These are phyloP conservation scores for Oedothorax gibbosus DNA, from an alignment of 1,140 invertebrate species.

Conservation along the genomic window DNA sequence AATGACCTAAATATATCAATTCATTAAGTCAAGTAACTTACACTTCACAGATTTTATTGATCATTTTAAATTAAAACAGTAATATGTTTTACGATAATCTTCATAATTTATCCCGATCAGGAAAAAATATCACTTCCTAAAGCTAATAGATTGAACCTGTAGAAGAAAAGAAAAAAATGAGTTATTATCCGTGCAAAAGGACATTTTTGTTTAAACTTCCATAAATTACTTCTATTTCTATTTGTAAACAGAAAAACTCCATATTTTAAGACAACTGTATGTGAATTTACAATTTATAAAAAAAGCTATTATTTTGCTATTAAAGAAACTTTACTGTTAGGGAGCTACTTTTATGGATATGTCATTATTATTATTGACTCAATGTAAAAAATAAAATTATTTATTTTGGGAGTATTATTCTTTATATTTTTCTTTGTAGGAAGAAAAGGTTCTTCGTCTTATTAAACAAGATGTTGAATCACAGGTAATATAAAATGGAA, in stretches of 20 bases:
- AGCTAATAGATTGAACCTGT: background rate
- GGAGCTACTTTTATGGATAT: background rate
- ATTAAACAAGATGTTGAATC: constrained; percentile 10
- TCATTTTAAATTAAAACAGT: background rate
- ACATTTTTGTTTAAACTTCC: no score
- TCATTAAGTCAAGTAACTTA: background rate
- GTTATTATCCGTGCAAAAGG: no score
- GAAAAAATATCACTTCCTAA: background rate
- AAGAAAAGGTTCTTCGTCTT: constrained; percentile 28
- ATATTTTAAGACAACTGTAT: background rate
- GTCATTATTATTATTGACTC: background rate
- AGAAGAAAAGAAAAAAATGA: no score
- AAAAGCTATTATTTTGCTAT: background rate
- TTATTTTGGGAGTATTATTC: background rate
- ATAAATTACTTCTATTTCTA: no score
- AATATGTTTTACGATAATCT: background rate
- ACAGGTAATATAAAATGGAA: background rate
- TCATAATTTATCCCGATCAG: background rate
- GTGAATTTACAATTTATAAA: background rate
- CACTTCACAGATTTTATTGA: background rate
- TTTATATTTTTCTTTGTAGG: constrained; percentile 4
- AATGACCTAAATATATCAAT: background rate
- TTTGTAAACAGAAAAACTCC: no score
- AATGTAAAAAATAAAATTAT: background rate
- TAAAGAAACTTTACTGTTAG: background rate